Percentiles rank a stretch among this genome's conserved stretches.
phyloP scores from a whole-genome alignment of 1,140 invertebrate genomes.

The Zaprionus lachaisei region DNA sequence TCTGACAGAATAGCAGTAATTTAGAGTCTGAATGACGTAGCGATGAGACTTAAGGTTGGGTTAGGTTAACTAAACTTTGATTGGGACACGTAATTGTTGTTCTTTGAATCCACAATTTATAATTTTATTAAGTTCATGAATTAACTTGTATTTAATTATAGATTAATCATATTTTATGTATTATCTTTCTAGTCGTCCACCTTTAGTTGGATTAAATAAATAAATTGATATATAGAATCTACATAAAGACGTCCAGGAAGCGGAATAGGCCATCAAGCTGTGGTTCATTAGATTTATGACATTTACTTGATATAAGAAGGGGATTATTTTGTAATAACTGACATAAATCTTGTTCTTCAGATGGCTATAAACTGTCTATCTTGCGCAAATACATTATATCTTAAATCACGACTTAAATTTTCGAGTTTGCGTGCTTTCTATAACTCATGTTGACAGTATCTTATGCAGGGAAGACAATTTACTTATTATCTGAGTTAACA shows the following conservation, averaged over 20 bases:
- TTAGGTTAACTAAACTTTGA: background rate
- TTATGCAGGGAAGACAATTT: background rate
- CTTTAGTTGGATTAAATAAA: too few species aligned
- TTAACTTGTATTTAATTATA: too few species aligned
- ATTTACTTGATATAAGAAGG: background rate
- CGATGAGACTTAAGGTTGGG: background rate
- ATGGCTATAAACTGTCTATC: background rate
- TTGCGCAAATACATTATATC: background rate
- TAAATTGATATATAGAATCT: too few species aligned
- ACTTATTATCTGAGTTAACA: background rate
- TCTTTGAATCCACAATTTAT: background rate
- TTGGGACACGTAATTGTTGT: background rate
- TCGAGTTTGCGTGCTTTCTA: background rate
- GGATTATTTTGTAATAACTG: background rate
- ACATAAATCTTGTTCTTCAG: background rate
- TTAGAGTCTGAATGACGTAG: background rate
- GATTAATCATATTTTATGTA: too few species aligned
- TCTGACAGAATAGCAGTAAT: background rate
- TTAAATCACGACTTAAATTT: conserved; percentile 2
- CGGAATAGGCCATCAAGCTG: background rate
- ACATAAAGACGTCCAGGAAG: background rate
- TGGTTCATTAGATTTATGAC: background rate
- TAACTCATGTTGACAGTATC: background rate
- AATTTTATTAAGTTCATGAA: too few species aligned
- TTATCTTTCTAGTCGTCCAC: too few species aligned